Base-by-base conservation (phyloP, 1,140 invertebrate genomes). In the Danaus plexippus region DNA sequence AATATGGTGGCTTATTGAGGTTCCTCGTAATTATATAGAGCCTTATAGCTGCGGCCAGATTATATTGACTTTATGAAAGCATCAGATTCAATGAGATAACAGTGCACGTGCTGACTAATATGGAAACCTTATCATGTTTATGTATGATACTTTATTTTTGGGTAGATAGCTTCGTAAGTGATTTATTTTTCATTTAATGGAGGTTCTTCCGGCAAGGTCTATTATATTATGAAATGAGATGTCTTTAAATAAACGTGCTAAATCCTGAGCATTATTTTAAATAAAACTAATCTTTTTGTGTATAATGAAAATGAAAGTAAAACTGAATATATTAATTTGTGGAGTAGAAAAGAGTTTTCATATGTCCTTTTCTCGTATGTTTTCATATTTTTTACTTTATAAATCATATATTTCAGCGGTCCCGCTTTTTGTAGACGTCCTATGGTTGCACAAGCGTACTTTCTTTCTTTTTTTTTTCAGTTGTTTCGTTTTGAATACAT, bases 321-420 rank as follows among this genome's bases (percentile, higher is more conserved):
- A 32, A 32, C 4, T 2, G 5, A 32, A 32, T 32, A 32, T 84
- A 87, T 85, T 81, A 84, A 85, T 84, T 82, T 75, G 81, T 83
- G 71, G 73, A 75, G 75, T 78, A 77, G 74, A 76, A 81, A 82
- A 63, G 66, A 77, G 81, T 78, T 84, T 85, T 85, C 79, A 77
- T 76, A 61, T 65, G 74, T 76, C 71, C 76, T 85, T 85, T 85
- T 74, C 82, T 75, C 79, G 80, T 85, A 83, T 87, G 80, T 83
- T 85, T 85, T 77, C 80, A 87, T 85, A 88, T 88, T 87, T 88
- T 88, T 88, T 85, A 85, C 71, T 78, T 73, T 59, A 87, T 88
- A 87, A 87, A 88, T 88, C 87, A 88, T 87, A 82, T 88, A 87
- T 88, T 88, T 86, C 85, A 85, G 76, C 80, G 82, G 73, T 77